Conservation (phyloP, 2,113 vertebrate species). For the Chionomys nivalis region DNA sequence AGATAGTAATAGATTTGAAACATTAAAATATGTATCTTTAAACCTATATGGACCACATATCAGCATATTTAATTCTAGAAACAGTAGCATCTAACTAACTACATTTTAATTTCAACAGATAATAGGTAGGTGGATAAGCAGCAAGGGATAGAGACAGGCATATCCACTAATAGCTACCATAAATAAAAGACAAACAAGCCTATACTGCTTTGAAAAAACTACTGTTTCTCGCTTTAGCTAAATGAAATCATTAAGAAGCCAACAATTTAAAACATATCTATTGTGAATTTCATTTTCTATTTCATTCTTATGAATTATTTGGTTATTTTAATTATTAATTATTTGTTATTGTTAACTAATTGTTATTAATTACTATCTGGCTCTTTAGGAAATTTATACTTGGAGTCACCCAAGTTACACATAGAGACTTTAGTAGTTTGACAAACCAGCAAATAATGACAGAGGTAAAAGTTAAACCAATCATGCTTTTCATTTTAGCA, state of each 20-base stretch:
- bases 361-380: no score
- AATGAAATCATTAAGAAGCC: background rate
- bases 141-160: background rate
- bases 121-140: accelerated
- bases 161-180: background rate
- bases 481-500: background rate
- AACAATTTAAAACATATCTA: background rate
- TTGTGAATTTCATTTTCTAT: no score
- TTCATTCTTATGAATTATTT: background rate
- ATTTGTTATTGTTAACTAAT: no score
- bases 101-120: background rate
- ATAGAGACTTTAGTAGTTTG: background rate
- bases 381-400: background rate
- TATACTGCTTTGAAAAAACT: background rate
- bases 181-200: background rate
- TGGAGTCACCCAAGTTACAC: background rate
- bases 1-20: background rate
- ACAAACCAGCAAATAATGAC: background rate
- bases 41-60: background rate
- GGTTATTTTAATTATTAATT: no score
- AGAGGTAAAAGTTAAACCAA: background rate
- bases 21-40: background rate
- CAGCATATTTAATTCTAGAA: background rate
- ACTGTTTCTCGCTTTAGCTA: background rate
- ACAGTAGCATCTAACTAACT: background rate